Percentiles rank a stretch among this genome's conserved stretches.
phyloP scores from a whole-genome alignment of 2,888 invertebrate species.

The Epirrhoe alternata region DNA sequence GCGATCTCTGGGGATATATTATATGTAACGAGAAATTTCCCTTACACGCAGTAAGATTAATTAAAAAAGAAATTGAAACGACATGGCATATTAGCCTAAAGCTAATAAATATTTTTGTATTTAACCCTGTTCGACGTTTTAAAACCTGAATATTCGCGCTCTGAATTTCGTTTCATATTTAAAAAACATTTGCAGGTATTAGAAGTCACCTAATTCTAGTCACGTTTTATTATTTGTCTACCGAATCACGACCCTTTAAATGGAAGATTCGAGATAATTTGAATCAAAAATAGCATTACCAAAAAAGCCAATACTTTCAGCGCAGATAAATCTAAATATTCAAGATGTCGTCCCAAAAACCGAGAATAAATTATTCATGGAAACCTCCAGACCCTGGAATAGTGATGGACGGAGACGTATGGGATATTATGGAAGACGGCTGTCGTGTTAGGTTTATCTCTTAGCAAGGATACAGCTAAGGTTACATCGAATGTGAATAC shows the following conservation, averaged over 20 bases:
- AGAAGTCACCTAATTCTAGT: constrained; percentile 3
- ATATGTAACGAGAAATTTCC: neutral
- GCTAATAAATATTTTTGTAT: no score
- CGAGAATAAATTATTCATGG: constrained; percentile 59
- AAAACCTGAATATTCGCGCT: no score
- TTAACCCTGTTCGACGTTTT: no score
- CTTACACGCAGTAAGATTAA: neutral
- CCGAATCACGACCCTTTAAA: constrained; percentile 16
- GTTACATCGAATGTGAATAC: constrained; percentile 14
- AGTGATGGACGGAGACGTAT: constrained; percentile 37
- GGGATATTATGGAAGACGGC: constrained; percentile 36
- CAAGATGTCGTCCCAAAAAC: constrained; percentile 54
- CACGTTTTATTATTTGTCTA: constrained; percentile 11
- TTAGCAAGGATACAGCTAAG: constrained; percentile 26
- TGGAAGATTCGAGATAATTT: constrained; percentile 19
- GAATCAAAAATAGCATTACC: constrained; percentile 45
- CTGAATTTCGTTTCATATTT: no score
- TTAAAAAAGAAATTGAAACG: neutral
- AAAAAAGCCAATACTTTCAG: constrained; percentile 49
- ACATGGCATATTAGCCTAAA: no score
- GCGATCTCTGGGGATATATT: neutral
- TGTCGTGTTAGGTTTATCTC: constrained; percentile 41
- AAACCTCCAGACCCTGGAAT: constrained; percentile 45
- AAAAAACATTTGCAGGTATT: neutral
- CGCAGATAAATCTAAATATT: constrained; percentile 59